Percentiles rank a stretch among this genome's conserved stretches.
These are phyloP conservation scores for Haplotaxodon microlepis DNA, from an alignment of 2,113 vertebrate genomes.

Conservation along the genomic window DNA sequence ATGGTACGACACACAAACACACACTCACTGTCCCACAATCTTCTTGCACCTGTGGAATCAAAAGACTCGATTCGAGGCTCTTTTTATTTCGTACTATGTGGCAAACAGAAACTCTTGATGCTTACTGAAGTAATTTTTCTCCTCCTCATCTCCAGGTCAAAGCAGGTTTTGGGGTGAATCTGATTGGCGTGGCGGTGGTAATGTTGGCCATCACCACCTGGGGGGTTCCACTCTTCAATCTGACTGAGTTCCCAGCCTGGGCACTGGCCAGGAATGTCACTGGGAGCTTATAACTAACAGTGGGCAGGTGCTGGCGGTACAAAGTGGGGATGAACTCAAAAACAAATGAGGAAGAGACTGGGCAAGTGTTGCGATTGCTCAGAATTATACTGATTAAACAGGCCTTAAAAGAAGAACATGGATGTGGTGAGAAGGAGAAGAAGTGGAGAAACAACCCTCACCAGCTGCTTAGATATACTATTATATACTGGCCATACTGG, in stretches of 20 bases:
- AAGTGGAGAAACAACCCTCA: not conserved
- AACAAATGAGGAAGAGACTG: not conserved
- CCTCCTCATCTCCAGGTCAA: slow-evolving; percentile 78
- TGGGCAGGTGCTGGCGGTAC: not conserved
- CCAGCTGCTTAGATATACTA: not conserved
- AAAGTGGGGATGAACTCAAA: not conserved
- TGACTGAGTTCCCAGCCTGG: slow-evolving; percentile 87
- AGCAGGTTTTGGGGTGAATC: slow-evolving; percentile 92
- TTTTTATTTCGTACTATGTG: not conserved
- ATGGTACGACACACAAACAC: slow-evolving; percentile 76
- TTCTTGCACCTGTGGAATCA: slow-evolving; percentile 36
- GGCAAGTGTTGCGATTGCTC: not conserved
- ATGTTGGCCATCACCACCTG: slow-evolving; percentile 94
- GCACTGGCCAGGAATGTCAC: slow-evolving; percentile 78
- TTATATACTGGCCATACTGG: not conserved
- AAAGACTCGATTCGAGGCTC: not conserved
- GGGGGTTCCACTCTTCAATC: slow-evolving; percentile 88
- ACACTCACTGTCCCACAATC: not conserved
- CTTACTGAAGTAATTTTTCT: not conserved
- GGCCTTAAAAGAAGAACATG: not conserved
- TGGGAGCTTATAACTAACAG: slow-evolving; percentile 57
- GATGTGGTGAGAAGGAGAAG: not conserved
- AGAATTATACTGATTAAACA: not conserved
- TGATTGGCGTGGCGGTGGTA: slow-evolving; percentile 90
- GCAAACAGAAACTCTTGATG: not conserved